Conservation (phyloP, 2,888 invertebrate species). For the Blastobasis adustella region DNA sequence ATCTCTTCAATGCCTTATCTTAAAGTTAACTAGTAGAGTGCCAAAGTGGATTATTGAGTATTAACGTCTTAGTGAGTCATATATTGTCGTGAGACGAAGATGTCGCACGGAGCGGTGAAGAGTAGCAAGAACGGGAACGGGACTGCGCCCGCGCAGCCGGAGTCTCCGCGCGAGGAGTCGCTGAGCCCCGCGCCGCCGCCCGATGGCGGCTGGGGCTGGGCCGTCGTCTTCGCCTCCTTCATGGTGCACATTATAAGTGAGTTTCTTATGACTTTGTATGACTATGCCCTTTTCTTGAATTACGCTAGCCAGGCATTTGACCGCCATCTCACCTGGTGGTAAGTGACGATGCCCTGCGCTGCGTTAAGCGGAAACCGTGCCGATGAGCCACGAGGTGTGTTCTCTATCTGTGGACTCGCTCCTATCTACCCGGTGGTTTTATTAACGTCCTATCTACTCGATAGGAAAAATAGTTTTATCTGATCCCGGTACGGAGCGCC, state of each 20-base stretch:
- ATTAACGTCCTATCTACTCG: too few relatives aligned
- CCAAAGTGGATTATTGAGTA: constrained; percentile 16
- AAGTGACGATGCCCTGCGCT: too few relatives aligned
- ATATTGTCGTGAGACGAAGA: constrained; percentile 20
- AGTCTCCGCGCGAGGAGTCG: constrained; percentile 40
- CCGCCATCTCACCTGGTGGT: too few relatives aligned
- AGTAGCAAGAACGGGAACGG: constrained; percentile 49
- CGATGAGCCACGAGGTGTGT: too few relatives aligned
- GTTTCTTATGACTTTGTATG: constrained; percentile 46
- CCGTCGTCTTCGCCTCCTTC: constrained; percentile 95
- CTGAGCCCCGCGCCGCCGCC: constrained; percentile 80
- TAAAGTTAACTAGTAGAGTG: constrained; percentile 19
- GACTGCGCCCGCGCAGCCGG: constrained; percentile 23
- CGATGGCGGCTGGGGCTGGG: constrained; percentile 97
- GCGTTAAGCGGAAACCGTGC: too few relatives aligned
- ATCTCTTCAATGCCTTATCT: constrained; percentile 32
- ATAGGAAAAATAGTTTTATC: too few relatives aligned
- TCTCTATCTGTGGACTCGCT: too few relatives aligned
- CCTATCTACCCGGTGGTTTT: too few relatives aligned
- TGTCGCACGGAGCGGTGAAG: constrained; percentile 59
- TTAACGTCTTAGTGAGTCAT: too few relatives aligned
- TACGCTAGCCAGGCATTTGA: too few relatives aligned
- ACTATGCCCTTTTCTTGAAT: too few relatives aligned
- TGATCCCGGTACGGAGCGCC: too few relatives aligned
- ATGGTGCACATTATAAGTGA: constrained; percentile 96